phyloP scores from a whole-genome alignment of 1,140 invertebrate genomes.

The Acromyrmex heyeri region DNA sequence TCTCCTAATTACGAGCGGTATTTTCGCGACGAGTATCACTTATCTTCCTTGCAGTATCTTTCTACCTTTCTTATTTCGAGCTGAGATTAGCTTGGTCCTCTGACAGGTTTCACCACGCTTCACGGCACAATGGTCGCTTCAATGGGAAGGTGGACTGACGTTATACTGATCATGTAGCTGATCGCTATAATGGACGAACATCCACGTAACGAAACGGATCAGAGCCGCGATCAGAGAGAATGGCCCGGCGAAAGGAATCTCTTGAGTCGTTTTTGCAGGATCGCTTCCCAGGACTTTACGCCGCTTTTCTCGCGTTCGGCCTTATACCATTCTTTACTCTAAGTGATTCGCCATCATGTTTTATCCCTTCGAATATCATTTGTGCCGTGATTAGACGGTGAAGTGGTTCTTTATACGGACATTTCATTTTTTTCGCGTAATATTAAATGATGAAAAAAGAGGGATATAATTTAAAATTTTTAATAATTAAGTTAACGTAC shows the following conservation, averaged over 20 bases:
- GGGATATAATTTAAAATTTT: not conserved
- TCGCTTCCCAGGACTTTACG: not conserved
- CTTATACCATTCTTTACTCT: not conserved
- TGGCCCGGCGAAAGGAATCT: constrained; percentile 33
- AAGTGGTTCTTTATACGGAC: not conserved
- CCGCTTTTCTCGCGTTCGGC: not conserved
- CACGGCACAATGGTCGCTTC: constrained; percentile 58
- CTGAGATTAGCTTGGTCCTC: constrained; percentile 59
- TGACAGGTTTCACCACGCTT: constrained; percentile 62
- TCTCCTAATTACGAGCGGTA: constrained; percentile 33
- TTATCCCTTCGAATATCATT: not conserved
- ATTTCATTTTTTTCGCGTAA: not conserved
- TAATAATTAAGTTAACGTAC: not conserved
- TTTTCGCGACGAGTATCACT: constrained; percentile 24
- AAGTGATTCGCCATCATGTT: constrained; percentile 6
- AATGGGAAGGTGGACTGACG: constrained; percentile 33
- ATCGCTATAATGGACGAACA: constrained; percentile 60
- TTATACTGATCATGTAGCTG: constrained; percentile 43
- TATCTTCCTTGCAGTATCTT: constrained; percentile 17
- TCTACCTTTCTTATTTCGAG: not conserved
- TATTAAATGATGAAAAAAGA: not conserved
- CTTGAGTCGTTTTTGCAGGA: constrained; percentile 21
- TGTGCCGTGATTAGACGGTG: not conserved
- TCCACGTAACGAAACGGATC: constrained; percentile 62
- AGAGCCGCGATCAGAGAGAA: constrained; percentile 48